Percentiles rank a stretch among this genome's conserved stretches.
Conservation (phyloP, 2,888 invertebrate genomes). For the Xylophagus ater region DNA sequence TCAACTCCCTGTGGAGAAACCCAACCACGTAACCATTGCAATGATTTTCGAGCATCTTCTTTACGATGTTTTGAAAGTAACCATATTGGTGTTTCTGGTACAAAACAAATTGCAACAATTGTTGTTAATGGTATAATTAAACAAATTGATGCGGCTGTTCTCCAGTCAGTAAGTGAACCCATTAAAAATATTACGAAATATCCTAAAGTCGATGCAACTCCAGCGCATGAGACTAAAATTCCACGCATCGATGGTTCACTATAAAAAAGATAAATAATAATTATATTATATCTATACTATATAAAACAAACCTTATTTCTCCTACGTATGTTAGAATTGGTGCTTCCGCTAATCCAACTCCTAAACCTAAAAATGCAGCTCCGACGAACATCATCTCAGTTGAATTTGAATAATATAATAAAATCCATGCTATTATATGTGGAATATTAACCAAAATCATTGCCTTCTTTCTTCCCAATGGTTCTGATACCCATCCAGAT, state of each 20-base stretch:
- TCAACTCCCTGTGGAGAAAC: slow-evolving; percentile 11
- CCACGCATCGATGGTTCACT: slow-evolving; percentile 45
- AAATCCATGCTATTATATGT: slow-evolving; percentile 44
- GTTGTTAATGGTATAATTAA: slow-evolving; percentile 42
- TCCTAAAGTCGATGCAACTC: slow-evolving; percentile 38
- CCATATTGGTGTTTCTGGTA: slow-evolving; percentile 50
- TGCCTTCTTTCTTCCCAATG: slow-evolving; percentile 44
- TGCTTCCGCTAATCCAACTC: slow-evolving; percentile 48
- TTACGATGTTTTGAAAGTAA: slow-evolving; percentile 45
- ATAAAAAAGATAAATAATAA: slow-evolving; percentile 20
- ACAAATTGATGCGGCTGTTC: slow-evolving; percentile 43
- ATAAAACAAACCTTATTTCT: slow-evolving; percentile 39
- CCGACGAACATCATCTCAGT: slow-evolving; percentile 42
- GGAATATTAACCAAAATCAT: slow-evolving; percentile 47
- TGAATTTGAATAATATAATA: slow-evolving; percentile 43
- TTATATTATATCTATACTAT: neutral
- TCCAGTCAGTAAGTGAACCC: slow-evolving; percentile 44
- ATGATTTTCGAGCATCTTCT: slow-evolving; percentile 42
- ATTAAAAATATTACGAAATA: slow-evolving; percentile 43
- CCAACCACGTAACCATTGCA: slow-evolving; percentile 44
- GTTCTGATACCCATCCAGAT: slow-evolving; percentile 44
- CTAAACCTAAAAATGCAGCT: slow-evolving; percentile 44
- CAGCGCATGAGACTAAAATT: slow-evolving; percentile 42
- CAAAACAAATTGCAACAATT: slow-evolving; percentile 42
- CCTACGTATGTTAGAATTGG: slow-evolving; percentile 48